A percentile compares a stretch with the other conserved stretches of the same genome.
Conservation (phyloP, 2,797 vertebrate species). For the Neomorphus geoffroyi region DNA sequence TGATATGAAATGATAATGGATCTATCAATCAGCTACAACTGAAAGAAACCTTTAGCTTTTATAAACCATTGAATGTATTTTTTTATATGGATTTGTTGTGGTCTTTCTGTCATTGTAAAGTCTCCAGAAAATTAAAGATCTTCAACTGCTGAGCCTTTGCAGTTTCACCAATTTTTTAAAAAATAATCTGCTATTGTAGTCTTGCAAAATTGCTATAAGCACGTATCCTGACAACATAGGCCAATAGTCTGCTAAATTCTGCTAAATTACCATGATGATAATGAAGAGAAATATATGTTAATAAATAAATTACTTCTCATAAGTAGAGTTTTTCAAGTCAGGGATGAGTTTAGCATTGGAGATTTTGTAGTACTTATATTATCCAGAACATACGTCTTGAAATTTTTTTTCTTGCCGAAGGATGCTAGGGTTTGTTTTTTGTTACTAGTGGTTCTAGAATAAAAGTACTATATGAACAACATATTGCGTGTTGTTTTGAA, state of each 20-base stretch:
- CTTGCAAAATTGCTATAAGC: background rate
- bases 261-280: background rate
- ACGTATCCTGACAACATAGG: background rate
- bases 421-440: background rate
- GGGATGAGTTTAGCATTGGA: background rate
- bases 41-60: background rate
- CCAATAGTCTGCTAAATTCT: background rate
- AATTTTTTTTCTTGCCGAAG: background rate
- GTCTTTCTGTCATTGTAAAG: background rate
- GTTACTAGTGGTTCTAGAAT: background rate
- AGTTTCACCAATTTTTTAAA: background rate
- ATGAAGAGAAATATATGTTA: background rate
- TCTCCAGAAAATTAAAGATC: background rate
- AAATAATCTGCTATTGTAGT: background rate
- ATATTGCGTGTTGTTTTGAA: background rate
- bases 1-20: background rate
- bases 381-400: background rate
- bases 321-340: background rate
- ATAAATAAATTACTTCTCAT: background rate
- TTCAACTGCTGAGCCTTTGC: background rate
- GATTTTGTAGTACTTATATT: background rate
- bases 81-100: background rate
- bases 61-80: background rate
- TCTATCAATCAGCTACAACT: background rate
- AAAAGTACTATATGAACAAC: background rate